Conservation (phyloP, 2,888 invertebrate genomes). For the Allophyes oxyacanthae region DNA sequence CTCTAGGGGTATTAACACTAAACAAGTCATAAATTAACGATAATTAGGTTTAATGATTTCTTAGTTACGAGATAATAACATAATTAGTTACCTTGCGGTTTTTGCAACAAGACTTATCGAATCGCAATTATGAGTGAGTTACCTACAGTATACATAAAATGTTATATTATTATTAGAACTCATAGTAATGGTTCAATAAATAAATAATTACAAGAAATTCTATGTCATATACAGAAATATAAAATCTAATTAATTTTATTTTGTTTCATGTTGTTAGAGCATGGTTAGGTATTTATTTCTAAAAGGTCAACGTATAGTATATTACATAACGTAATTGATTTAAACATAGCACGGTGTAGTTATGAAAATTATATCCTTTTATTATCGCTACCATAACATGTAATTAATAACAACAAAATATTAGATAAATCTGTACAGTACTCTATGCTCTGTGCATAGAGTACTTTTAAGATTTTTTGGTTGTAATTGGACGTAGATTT, state of each 20-base stretch:
- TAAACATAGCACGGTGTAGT: slow-evolving; percentile 10
- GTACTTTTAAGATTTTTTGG: too few species aligned
- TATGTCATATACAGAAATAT: slow-evolving; percentile 29
- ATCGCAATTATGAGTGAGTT: too few species aligned
- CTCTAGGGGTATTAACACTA: background rate
- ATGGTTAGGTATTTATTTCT: slow-evolving; percentile 36
- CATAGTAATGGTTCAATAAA: slow-evolving; percentile 13
- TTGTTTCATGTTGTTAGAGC: slow-evolving; percentile 19
- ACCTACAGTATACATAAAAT: too few species aligned
- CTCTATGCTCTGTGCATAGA: too few species aligned
- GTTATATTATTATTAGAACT: background rate
- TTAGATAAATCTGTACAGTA: too few species aligned
- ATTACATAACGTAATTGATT: slow-evolving; percentile 14
- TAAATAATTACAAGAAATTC: slow-evolving; percentile 15
- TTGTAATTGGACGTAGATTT: too few species aligned
- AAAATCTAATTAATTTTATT: slow-evolving; percentile 32
- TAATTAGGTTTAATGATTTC: too few species aligned
- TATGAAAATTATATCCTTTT: slow-evolving; percentile 3
- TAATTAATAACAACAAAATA: background rate
- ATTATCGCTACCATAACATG: too few species aligned
- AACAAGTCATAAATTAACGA: background rate
- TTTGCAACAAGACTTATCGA: too few species aligned
- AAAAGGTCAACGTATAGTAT: slow-evolving; percentile 35
- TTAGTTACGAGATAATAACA: too few species aligned
- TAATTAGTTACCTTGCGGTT: too few species aligned